These are phyloP conservation scores for Hirudinaria manillensis DNA, from an alignment of 2,888 invertebrate species.

Conservation along the genomic window DNA sequence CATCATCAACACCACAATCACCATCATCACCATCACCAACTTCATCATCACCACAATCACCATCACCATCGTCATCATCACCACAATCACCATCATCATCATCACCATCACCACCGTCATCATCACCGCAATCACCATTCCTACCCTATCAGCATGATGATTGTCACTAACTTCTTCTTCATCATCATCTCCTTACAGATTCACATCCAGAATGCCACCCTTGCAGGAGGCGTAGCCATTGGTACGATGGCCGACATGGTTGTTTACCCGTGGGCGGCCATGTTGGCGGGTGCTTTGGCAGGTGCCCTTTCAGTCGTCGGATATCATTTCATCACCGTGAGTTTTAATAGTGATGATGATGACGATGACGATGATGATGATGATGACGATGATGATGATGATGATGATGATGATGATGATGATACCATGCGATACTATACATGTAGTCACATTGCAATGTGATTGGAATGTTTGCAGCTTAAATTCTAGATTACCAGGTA, in stretches of 20 bases:
- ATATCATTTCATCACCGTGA: conserved; percentile 60
- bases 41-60: neutral
- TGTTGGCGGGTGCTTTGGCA: conserved; percentile 72
- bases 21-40: too few relatives aligned
- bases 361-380: conserved; percentile 4
- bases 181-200: conserved; percentile 54
- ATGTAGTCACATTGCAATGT: neutral
- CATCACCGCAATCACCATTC: neutral
- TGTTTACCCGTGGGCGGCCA: conserved; percentile 74
- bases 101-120: neutral
- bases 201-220: conserved; percentile 85
- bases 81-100: neutral
- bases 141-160: neutral
- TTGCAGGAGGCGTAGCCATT: conserved; percentile 87
- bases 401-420: conserved; percentile 20
- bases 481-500: too few relatives aligned
- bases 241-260: conserved; percentile 78
- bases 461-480: too few relatives aligned
- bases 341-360: conserved; percentile 31
- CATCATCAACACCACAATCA: too few relatives aligned
- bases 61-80: neutral
- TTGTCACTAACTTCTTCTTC: neutral
- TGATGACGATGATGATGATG: conserved; percentile 7
- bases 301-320: conserved; percentile 75
- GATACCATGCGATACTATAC: neutral